These are phyloP conservation scores for Sparidentex hasta DNA, from an alignment of 2,797 vertebrate species.

Conservation along the genomic window DNA sequence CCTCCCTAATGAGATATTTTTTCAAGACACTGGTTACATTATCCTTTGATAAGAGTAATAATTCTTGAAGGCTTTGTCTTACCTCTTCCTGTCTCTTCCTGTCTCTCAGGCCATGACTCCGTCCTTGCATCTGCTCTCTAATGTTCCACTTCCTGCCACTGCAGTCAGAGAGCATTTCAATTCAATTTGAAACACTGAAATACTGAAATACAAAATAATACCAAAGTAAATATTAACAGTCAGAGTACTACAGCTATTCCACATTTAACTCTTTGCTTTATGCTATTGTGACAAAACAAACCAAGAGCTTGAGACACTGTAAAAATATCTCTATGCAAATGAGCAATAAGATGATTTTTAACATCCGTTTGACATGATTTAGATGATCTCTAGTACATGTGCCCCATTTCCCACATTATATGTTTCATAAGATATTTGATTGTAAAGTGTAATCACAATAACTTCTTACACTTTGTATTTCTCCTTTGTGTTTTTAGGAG, in stretches of 20 bases:
- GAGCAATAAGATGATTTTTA: not conserved
- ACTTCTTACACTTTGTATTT: not conserved
- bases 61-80: conserved; percentile 10
- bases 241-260: not conserved
- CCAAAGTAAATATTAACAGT: not conserved
- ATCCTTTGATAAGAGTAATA: conserved; percentile 15
- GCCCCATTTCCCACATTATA: not conserved
- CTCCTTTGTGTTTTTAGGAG: conserved; percentile 55
- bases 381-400: not conserved
- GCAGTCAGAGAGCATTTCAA: not conserved
- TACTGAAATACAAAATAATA: not conserved
- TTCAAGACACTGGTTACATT: not conserved
- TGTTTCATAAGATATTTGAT: not conserved
- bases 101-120: not conserved
- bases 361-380: not conserved
- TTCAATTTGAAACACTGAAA: not conserved
- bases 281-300: not conserved
- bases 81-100: conserved; percentile 16
- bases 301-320: not conserved
- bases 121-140: not conserved
- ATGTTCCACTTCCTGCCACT: not conserved
- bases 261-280: not conserved
- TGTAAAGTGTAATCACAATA: not conserved
- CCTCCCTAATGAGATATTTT: conserved; percentile 50
- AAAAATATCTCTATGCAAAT: not conserved